Evolutionary conservation across 2,113 vertebrate species (phyloP), one percentile per base, ranked within the genome.

Genomic region (Hippocampus barbouri): DNA sequence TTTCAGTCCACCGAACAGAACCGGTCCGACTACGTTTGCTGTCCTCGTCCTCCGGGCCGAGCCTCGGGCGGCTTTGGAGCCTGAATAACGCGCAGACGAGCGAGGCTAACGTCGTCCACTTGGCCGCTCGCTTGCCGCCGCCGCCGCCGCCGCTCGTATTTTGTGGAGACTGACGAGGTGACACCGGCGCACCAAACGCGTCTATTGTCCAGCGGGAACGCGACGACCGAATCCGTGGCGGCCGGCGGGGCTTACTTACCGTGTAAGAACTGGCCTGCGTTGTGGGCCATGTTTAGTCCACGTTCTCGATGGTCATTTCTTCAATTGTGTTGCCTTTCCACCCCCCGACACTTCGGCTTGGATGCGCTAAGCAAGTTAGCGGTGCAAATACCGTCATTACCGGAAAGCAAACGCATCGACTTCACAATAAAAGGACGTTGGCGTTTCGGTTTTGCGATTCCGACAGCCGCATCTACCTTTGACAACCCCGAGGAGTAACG

Each of bases 221-320:
- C n/a, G 43, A 34, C 20, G 45, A 40, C 66, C 11, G 43, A 9
- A 38, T 38, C 0, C 6, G 51, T n/a, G 67, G 14, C 30, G 16
- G 9, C 6, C 10, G 27, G 77, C 71, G 78, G 62, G 0, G 72
- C 90, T 92, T 91, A 93, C 90, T 92, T 91, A 93, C 92, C 92
- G 89, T 92, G 79, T n/a, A 93, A 77, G 79, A 93, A 92, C 73
- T 73, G 30, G 81, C 90, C 89, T 72, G 85, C 88, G 25, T 91
- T 90, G 75, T 91, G 84, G 76, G 89, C 89, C 92, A 93, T 93
- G 81, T 91, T 92, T 82, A 92, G 57, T 92, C 90, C 90, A 91
- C 90, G 75, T 72, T 89, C 85, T 77, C 73, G 47, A 30, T 69
- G 7, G 25, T 57, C 21, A 25, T 59, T 5, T 12, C 11, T 25